phyloP scores from a whole-genome alignment of 2,797 vertebrate species.

The Platalea minor region DNA sequence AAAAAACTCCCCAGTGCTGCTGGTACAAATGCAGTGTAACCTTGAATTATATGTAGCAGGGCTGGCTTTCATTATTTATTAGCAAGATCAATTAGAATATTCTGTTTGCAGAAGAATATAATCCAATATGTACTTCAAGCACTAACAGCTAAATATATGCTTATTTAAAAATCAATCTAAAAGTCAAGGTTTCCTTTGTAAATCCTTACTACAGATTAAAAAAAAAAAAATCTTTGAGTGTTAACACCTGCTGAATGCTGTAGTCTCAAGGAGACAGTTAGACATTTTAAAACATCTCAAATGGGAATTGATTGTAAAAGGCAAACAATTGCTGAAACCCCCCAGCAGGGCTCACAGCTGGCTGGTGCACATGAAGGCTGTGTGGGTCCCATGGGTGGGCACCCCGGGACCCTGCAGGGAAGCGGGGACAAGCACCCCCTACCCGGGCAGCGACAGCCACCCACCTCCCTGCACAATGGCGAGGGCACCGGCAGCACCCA shows the following conservation, averaged over 20 bases:
- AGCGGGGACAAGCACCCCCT: rapidly evolving
- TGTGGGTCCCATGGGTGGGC: rapidly evolving
- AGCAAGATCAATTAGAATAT: constrained; percentile 79
- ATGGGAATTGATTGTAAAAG: neutral
- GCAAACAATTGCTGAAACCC: neutral
- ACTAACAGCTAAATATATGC: constrained; percentile 79
- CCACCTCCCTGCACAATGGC: neutral
- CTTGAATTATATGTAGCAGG: constrained; percentile 72
- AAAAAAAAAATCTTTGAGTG: neutral
- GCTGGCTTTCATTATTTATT: constrained; percentile 71
- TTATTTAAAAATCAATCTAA: constrained; percentile 78
- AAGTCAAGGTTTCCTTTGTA: constrained; percentile 71
- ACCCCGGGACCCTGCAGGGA: rapidly evolving
- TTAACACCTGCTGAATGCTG: constrained; percentile 5
- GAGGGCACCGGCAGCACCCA: neutral
- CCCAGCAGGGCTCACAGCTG: neutral
- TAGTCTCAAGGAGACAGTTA: constrained; percentile 18
- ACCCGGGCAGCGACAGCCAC: rapidly evolving
- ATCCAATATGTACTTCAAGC: constrained; percentile 67
- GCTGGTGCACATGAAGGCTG: rapidly evolving
- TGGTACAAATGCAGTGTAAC: constrained; percentile 58
- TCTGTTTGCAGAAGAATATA: constrained; percentile 67
- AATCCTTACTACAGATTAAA: constrained; percentile 39
- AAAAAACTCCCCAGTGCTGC: neutral
- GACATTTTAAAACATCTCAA: neutral